Percentiles rank a stretch among this genome's conserved stretches.
phyloP scores from a whole-genome alignment of 2,888 invertebrate genomes.

The Tribolium freemani region DNA sequence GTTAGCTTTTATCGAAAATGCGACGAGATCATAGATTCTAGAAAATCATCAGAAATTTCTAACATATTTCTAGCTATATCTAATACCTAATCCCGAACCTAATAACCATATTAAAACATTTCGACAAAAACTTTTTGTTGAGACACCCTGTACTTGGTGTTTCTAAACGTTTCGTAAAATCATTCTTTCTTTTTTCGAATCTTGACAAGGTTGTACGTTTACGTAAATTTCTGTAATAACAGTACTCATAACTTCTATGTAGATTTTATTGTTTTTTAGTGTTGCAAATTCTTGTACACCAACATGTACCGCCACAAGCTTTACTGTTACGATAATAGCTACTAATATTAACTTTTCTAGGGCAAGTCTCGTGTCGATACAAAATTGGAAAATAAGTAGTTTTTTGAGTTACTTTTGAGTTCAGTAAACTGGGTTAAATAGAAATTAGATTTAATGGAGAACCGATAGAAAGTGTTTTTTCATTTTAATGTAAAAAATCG shows the following conservation, averaged over 20 bases:
- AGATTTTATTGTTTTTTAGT: not conserved
- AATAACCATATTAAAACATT: too few species aligned
- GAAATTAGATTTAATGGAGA: too few species aligned
- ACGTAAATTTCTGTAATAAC: not conserved
- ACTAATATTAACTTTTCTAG: not conserved
- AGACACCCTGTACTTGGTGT: too few species aligned
- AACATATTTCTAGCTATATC: too few species aligned
- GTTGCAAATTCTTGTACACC: not conserved
- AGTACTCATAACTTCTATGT: not conserved
- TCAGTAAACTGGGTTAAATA: too few species aligned
- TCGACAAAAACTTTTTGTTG: too few species aligned
- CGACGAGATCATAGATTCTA: too few species aligned
- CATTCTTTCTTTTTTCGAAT: too few species aligned
- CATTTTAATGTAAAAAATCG: slow-evolving; percentile 12
- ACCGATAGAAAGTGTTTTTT: not conserved
- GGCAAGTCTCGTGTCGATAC: not conserved
- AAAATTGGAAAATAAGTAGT: not conserved
- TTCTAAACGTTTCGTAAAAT: not conserved
- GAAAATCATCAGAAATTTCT: too few species aligned
- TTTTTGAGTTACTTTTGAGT: not conserved
- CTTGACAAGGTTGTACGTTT: not conserved
- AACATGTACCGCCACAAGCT: not conserved
- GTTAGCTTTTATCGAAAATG: too few species aligned
- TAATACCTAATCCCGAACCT: too few species aligned
- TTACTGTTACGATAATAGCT: not conserved